A percentile compares a stretch with the other conserved stretches of the same genome.
These are phyloP conservation scores for Cyprinus carpio DNA, from an alignment of 2,113 vertebrate genomes.

Conservation along the genomic window DNA sequence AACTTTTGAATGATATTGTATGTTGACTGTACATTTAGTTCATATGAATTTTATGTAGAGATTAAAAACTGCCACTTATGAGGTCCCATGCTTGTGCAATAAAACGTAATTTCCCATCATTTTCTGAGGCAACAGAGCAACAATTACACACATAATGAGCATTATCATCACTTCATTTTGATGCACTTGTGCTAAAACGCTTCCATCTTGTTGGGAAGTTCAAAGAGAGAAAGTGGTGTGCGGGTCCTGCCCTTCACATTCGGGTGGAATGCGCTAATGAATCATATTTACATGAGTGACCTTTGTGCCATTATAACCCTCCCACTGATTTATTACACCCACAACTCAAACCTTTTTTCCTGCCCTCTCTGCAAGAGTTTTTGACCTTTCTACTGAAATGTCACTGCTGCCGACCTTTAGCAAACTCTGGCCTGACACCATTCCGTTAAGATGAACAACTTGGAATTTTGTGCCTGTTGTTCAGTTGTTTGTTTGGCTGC, in stretches of 20 bases:
- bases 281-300: slow-evolving; percentile 27
- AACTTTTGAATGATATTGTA: background rate
- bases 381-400: slow-evolving; percentile 56
- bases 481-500: slow-evolving; percentile 17
- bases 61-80: background rate
- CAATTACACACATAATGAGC: background rate
- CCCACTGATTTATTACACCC: slow-evolving; percentile 35
- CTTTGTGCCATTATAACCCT: slow-evolving; percentile 1
- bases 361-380: background rate
- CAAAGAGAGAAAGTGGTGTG: background rate
- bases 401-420: slow-evolving; percentile 45
- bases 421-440: slow-evolving; percentile 38
- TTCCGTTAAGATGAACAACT: slow-evolving; percentile 20
- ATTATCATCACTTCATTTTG: background rate
- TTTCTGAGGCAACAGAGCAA: background rate
- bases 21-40: background rate
- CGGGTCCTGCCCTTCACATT: background rate
- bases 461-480: background rate
- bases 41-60: background rate
- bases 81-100: background rate
- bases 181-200: background rate
- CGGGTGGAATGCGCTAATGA: background rate
- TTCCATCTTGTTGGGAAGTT: slow-evolving; percentile 2
- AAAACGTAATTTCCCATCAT: background rate
- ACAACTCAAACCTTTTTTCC: slow-evolving; percentile 14